phyloP scores from a whole-genome alignment of 2,888 invertebrate species.

The Arctia plantaginis region DNA sequence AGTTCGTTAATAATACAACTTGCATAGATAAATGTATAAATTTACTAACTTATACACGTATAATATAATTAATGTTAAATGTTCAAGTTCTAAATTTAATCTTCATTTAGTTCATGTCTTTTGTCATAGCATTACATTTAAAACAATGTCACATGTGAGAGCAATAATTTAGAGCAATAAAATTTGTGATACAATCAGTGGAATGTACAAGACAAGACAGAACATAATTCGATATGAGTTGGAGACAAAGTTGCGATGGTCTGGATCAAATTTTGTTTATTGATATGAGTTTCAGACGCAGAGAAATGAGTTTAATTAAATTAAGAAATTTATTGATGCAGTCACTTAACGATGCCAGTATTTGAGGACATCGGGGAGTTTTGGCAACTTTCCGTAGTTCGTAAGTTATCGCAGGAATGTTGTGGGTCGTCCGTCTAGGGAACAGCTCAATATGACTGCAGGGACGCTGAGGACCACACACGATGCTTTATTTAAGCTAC shows the following conservation, averaged over 20 bases:
- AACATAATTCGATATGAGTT: slow-evolving; percentile 35
- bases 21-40: slow-evolving; percentile 42
- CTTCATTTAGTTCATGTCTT: slow-evolving; percentile 20
- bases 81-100: slow-evolving; percentile 30
- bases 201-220: slow-evolving; percentile 27
- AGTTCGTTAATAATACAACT: slow-evolving; percentile 45
- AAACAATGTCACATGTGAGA: slow-evolving; percentile 20
- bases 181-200: slow-evolving; percentile 40
- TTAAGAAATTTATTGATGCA: slow-evolving; percentile 72
- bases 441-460: slow-evolving; percentile 6
- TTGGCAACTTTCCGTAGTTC: slow-evolving; percentile 60
- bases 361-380: slow-evolving; percentile 53
- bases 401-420: slow-evolving; percentile 36
- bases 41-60: slow-evolving; percentile 44
- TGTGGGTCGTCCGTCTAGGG: slow-evolving; percentile 11
- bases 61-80: slow-evolving; percentile 33
- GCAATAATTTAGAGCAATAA: slow-evolving; percentile 36
- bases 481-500: slow-evolving; percentile 38
- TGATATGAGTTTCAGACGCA: slow-evolving; percentile 52
- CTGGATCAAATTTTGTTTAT: slow-evolving; percentile 58
- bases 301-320: slow-evolving; percentile 74
- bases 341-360: slow-evolving; percentile 56
- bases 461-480: slow-evolving; percentile 40
- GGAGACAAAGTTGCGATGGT: slow-evolving; percentile 56
- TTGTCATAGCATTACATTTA: slow-evolving; percentile 18